These are phyloP conservation scores for Tinea trinotella DNA, from an alignment of 2,888 invertebrate species.

Conservation along the genomic window DNA sequence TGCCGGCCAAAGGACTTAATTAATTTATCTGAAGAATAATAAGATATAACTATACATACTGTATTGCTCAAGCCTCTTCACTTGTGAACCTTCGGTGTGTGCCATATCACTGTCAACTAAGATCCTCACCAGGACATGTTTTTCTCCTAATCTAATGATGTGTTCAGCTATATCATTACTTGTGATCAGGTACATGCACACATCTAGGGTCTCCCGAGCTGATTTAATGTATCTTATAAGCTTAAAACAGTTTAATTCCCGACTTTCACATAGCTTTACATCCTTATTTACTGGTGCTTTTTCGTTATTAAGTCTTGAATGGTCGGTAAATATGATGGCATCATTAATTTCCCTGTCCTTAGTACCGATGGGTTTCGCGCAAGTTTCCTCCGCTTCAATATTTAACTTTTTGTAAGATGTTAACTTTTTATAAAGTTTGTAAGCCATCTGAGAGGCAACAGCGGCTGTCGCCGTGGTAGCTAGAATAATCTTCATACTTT, in stretches of 20 bases:
- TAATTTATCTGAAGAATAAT: no score
- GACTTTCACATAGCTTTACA: constrained; percentile 52
- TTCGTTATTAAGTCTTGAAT: constrained; percentile 47
- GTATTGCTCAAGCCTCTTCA: constrained; percentile 56
- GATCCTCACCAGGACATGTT: constrained; percentile 59
- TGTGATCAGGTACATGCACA: constrained; percentile 66
- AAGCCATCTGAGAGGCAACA: constrained; percentile 54
- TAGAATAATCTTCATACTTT: constrained; percentile 51
- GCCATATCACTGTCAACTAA: constrained; percentile 66
- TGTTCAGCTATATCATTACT: constrained; percentile 61
- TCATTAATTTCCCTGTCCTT: constrained; percentile 63
- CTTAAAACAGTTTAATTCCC: constrained; percentile 60
- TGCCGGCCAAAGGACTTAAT: no score
- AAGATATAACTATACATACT: no score
- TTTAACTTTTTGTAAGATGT: neutral
- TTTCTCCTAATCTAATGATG: constrained; percentile 59
- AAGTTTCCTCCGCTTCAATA: constrained; percentile 37
- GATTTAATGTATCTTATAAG: constrained; percentile 62
- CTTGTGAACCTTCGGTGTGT: constrained; percentile 59
- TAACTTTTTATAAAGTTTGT: constrained; percentile 40
- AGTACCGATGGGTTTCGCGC: constrained; percentile 40
- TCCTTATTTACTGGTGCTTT: constrained; percentile 51
- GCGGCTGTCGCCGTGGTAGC: constrained; percentile 56
- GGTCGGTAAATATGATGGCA: constrained; percentile 63
- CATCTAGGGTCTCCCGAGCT: constrained; percentile 60